These are phyloP conservation scores for Peromyscus polionotus DNA, from an alignment of 2,113 vertebrate genomes.

Conservation along the genomic window DNA sequence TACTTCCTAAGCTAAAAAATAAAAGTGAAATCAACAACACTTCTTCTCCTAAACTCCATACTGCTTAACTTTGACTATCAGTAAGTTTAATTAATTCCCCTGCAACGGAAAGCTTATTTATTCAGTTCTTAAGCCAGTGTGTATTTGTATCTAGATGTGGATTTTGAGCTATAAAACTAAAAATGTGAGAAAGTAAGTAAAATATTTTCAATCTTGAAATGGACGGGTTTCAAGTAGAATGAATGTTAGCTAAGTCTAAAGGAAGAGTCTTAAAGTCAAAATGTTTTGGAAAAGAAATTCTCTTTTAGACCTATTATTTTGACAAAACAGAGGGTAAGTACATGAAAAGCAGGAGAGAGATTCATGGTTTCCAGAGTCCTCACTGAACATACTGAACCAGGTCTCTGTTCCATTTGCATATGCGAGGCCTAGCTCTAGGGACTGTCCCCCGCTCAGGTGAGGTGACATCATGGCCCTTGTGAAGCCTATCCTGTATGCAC, in stretches of 20 bases:
- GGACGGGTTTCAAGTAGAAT: slow-evolving; percentile 28
- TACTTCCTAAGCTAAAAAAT: slow-evolving; percentile 44
- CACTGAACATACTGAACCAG: neutral
- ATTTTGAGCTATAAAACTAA: neutral
- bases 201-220: slow-evolving; percentile 43
- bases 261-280: neutral
- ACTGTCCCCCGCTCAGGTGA: neutral
- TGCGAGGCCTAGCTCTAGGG: neutral
- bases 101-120: neutral
- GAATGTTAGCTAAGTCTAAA: neutral
- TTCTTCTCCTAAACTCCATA: neutral
- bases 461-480: neutral
- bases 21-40: neutral
- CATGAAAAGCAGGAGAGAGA: neutral
- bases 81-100: neutral
- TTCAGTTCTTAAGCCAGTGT: neutral
- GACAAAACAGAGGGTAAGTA: neutral
- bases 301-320: slow-evolving; percentile 24
- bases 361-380: neutral
- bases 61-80: neutral
- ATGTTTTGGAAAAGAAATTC: neutral
- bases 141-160: neutral
- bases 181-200: neutral
- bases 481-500: neutral
- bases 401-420: neutral